These are phyloP conservation scores for Rhipidura dahli DNA, from an alignment of 2,113 vertebrate genomes.

Conservation along the genomic window DNA sequence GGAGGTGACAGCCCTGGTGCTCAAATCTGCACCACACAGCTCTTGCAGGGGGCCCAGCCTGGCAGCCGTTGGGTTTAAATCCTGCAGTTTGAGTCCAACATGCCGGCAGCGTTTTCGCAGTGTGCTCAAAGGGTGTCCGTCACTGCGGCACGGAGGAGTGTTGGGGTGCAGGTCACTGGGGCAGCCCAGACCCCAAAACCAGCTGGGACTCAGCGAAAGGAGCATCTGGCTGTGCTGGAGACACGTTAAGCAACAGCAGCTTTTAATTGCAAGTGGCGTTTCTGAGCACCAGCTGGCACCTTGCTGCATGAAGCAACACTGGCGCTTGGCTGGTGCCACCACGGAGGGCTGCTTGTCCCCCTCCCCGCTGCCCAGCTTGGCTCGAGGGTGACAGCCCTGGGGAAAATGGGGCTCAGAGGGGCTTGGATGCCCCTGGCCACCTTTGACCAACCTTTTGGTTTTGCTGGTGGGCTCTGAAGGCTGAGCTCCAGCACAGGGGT, in stretches of 20 bases:
- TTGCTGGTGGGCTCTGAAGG: neutral
- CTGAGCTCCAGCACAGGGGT: neutral
- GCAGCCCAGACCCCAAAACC: neutral
- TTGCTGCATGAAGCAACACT: neutral
- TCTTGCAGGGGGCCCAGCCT: neutral
- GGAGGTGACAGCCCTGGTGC: neutral
- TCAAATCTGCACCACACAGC: neutral
- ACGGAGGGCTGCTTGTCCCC: neutral
- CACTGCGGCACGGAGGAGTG: neutral
- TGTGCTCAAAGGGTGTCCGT: neutral
- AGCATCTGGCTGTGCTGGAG: neutral
- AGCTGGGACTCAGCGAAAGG: fast-evolving
- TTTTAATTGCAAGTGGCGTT: constrained; percentile 47
- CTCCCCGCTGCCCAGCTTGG: neutral
- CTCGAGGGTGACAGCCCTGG: fast-evolving
- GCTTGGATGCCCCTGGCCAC: fast-evolving
- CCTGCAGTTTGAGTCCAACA: neutral
- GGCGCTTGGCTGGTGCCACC: neutral
- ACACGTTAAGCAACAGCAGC: neutral
- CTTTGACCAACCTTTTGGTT: too few relatives aligned
- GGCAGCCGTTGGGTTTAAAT: neutral
- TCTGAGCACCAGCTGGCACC: constrained; percentile 30
- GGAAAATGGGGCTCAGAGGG: neutral
- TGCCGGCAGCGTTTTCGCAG: fast-evolving
- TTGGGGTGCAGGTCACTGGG: neutral